A percentile compares a stretch with the other conserved stretches of the same genome.
These are phyloP conservation scores for Auanema sp. DNA, from an alignment of 2,888 invertebrate species.

Conservation along the genomic window DNA sequence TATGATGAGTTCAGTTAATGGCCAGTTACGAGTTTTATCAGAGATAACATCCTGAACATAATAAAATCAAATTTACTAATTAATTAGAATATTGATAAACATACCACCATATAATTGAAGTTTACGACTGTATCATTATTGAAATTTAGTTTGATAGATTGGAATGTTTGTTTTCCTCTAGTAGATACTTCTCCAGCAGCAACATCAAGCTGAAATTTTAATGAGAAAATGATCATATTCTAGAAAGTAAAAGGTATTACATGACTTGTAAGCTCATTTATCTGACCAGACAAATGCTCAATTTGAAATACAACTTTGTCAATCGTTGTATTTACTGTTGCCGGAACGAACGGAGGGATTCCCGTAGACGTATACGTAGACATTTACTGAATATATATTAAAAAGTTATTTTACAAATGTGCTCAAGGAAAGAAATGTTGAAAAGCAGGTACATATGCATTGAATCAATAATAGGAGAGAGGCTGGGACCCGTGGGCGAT, in stretches of 20 bases:
- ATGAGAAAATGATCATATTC: not conserved
- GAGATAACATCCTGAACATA: constrained; percentile 34
- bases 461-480: constrained; percentile 15
- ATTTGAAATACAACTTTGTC: constrained; percentile 47
- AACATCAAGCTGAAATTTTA: constrained; percentile 25
- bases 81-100: constrained; percentile 1
- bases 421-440: constrained; percentile 1
- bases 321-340: constrained; percentile 40
- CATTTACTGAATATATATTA: not conserved
- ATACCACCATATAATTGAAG: constrained; percentile 30
- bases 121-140: constrained; percentile 34
- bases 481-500: constrained; percentile 12
- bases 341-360: not conserved
- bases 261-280: constrained; percentile 16
- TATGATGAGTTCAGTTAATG: constrained; percentile 39
- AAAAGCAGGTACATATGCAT: constrained; percentile 8
- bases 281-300: constrained; percentile 16
- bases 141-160: constrained; percentile 27
- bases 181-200: constrained; percentile 35
- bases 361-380: not conserved
- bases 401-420: not conserved
- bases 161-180: constrained; percentile 28
- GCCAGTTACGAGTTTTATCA: constrained; percentile 34
- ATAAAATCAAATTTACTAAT: not conserved
- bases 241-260: constrained; percentile 2